Evolutionary conservation across 2,888 invertebrate genomes (phyloP).

Genomic region (Microctonus aethiopoides): DNA sequence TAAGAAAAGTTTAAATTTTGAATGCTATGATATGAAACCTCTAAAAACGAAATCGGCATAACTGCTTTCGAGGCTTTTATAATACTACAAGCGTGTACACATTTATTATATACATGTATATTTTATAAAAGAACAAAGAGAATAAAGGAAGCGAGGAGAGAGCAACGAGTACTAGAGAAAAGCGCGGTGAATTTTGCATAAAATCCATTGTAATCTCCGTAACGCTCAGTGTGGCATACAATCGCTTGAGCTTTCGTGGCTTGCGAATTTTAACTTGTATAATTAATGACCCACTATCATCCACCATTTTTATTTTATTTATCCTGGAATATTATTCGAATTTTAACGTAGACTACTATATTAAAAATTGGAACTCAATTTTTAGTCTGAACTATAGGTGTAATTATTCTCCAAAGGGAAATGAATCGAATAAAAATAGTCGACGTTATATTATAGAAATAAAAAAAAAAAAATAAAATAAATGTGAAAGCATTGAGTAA

Average conservation of each 20-base stretch:
- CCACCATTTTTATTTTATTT: too few relatives aligned
- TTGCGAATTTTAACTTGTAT: neutral
- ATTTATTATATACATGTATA: neutral
- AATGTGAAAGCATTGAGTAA: slow-evolving; percentile 10
- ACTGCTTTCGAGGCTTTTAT: neutral
- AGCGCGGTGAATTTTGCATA: neutral
- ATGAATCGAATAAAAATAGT: neutral
- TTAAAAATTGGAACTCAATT: too few relatives aligned
- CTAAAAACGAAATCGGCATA: neutral
- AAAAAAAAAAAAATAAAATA: neutral
- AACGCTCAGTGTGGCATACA: neutral
- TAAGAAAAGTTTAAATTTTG: neutral
- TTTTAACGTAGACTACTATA: too few relatives aligned
- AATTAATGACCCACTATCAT: neutral
- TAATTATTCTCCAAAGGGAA: neutral
- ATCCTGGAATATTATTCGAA: too few relatives aligned
- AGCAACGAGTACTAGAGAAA: neutral
- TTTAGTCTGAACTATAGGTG: neutral
- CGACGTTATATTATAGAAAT: neutral
- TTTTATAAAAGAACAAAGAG: neutral
- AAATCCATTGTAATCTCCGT: slow-evolving; percentile 10
- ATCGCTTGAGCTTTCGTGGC: neutral
- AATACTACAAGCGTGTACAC: too few relatives aligned
- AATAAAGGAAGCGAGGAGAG: neutral
- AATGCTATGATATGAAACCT: neutral